Evolutionary conservation across 2,888 invertebrate species (phyloP).

Genomic region (Agrochola circellaris): DNA sequence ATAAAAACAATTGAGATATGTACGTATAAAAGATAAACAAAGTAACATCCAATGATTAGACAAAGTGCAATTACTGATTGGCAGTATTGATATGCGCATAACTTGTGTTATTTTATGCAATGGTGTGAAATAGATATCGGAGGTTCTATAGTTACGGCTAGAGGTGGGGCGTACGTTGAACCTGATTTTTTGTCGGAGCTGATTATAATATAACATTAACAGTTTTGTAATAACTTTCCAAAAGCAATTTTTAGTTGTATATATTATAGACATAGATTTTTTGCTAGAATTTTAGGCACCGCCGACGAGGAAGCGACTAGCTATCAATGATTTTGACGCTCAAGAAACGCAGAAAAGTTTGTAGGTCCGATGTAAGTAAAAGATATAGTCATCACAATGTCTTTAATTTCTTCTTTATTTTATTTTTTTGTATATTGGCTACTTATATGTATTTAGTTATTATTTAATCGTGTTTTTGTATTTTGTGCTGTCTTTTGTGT

Average conservation of each 20-base stretch:
- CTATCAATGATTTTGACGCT: too few species aligned
- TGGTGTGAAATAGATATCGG: conserved; percentile 23
- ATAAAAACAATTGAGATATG: conserved; percentile 22
- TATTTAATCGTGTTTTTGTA: too few species aligned
- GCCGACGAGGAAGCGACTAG: too few species aligned
- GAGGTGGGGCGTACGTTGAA: conserved; percentile 15
- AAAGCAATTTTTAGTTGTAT: too few species aligned
- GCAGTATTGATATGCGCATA: conserved; percentile 40
- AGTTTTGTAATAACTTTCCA: too few species aligned
- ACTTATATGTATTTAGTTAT: too few species aligned
- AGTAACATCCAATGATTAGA: conserved; percentile 40
- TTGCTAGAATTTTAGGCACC: background rate
- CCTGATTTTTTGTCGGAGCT: background rate
- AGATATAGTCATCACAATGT: too few species aligned
- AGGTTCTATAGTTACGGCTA: background rate
- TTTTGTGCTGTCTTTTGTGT: too few species aligned
- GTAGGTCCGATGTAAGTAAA: too few species aligned
- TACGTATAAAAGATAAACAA: conserved; percentile 5
- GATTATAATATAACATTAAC: background rate
- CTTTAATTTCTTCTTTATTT: too few species aligned
- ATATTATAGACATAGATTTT: background rate
- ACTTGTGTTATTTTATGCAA: conserved; percentile 1
- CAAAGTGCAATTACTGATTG: conserved; percentile 39
- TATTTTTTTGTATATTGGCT: too few species aligned
- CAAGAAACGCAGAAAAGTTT: too few species aligned